phyloP scores from a whole-genome alignment of 2,113 vertebrate genomes.

The Amphiprion percula region DNA sequence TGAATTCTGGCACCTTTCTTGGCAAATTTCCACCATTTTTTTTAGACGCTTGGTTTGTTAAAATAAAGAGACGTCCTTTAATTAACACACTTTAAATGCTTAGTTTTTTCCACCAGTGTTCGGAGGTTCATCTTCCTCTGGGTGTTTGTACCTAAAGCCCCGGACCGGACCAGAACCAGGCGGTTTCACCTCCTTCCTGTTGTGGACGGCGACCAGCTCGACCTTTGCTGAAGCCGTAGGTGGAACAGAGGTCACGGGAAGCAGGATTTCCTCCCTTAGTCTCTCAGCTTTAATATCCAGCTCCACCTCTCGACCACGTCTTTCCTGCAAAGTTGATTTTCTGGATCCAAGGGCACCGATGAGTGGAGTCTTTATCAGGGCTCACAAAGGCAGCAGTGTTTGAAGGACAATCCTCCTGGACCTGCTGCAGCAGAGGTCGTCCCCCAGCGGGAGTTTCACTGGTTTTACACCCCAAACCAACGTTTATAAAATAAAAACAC shows the following conservation, averaged over 20 bases:
- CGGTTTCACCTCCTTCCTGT: slow-evolving; percentile 60
- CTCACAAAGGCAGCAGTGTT: slow-evolving; percentile 72
- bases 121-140: slow-evolving; percentile 10
- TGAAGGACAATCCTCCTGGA: slow-evolving; percentile 33
- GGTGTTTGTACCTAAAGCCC: slow-evolving; percentile 6
- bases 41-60: no score
- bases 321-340: slow-evolving; percentile 60
- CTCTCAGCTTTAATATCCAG: slow-evolving; percentile 42
- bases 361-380: slow-evolving; percentile 66
- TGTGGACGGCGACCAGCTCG: slow-evolving; percentile 28
- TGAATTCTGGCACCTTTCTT: no score
- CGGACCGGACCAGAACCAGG: neutral
- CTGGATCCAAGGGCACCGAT: slow-evolving; percentile 53
- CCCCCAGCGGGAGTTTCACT: neutral
- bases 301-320: slow-evolving; percentile 27
- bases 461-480: neutral
- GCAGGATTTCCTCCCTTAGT: slow-evolving; percentile 77
- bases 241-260: slow-evolving; percentile 74
- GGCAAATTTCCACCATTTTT: no score
- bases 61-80: no score
- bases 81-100: no score
- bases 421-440: slow-evolving; percentile 30
- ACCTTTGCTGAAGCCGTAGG: slow-evolving; percentile 12
- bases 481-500: neutral
- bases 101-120: neutral